Base-by-base conservation (phyloP, 2,113 vertebrate species). In the Tetraodon nigroviridis region DNA sequence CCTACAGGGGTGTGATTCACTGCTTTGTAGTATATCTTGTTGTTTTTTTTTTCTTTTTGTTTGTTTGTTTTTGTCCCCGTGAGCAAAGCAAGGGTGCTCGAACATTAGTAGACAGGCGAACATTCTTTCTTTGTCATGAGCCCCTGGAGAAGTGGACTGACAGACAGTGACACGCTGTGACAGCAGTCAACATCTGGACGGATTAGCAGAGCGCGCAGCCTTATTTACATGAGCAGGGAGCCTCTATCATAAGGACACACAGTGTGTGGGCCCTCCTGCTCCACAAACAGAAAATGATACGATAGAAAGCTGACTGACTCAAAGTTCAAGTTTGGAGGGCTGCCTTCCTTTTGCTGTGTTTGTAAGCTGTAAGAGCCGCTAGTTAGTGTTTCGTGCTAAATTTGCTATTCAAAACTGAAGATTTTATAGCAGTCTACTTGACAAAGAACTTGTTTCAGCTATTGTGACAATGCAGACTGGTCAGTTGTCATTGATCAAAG, bases 191-290 rank as follows among this genome's bases (percentile, higher is more conserved):
- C 73, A 64, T 81, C 73, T 73, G 73, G 59, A 62, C 49, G 69
- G 82, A 76, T 81, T 81, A 74, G 64, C 61, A 62, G 55, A 65
- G 52, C 69, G 61, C 71, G 70, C 64, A 61, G 51, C 58, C 44
- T 75, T 84, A 76, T 75, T 81, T 77, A 64, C 76, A 79, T 59
- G 75, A 75, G 77, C 60, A 73, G 54, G 73, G 71, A 73, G 58
- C 67, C 78, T 71, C 53, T 70, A 62, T 75, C 66, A 64, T 29
- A 37, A 60, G 63, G 40, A 41, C 64, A 58, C 53, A 16, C 54
- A 48, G 62, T 40, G 69, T 61, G 51, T 41, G 64, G 41, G 19
- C 21, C 59, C 47, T 19, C 41, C 60, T 61, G 58, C 61, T 67
- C 66, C 61, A 69, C 51, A 63, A 60, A 51, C 61, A 71, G 76